phyloP scores from a whole-genome alignment of 30 jellyfish, hydroid and myxozoan species.

The Mastigias papua region DNA sequence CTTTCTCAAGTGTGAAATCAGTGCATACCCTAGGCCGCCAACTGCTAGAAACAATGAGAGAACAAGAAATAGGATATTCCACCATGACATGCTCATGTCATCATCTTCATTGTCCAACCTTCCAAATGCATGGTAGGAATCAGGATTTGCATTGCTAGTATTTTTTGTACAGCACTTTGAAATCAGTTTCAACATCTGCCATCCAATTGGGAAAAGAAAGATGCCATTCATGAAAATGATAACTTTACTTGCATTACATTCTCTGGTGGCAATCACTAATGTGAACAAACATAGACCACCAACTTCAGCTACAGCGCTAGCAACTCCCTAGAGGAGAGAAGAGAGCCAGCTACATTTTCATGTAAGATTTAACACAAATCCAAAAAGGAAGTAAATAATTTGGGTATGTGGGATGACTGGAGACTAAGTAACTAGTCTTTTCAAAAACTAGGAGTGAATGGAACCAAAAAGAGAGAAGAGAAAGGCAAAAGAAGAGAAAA shows the following conservation, averaged over 20 bases:
- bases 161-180: slow-evolving; percentile 14
- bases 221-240: slow-evolving; percentile 86
- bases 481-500: too few species aligned
- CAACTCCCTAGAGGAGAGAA: slow-evolving; percentile 73
- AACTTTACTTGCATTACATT: slow-evolving; percentile 43
- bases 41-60: slow-evolving; percentile 32
- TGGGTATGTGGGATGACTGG: too few species aligned
- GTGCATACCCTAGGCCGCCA: slow-evolving; percentile 64
- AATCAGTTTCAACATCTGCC: slow-evolving; percentile 50
- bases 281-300: slow-evolving; percentile 82
- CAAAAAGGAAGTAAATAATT: too few species aligned
- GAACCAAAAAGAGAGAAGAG: too few species aligned
- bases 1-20: slow-evolving; percentile 19
- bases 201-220: slow-evolving; percentile 71
- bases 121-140: slow-evolving; percentile 21
- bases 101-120: not conserved
- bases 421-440: too few species aligned
- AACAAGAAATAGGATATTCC: not conserved
- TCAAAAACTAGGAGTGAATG: too few species aligned
- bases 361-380: too few species aligned
- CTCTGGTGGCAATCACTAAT: slow-evolving; percentile 55
- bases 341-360: too few species aligned
- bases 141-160: not conserved
- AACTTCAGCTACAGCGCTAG: slow-evolving; percentile 66
- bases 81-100: not conserved